A percentile compares a stretch with the other conserved stretches of the same genome.
Conservation (phyloP, 2,797 vertebrate genomes). For the Bufotes viridis region DNA sequence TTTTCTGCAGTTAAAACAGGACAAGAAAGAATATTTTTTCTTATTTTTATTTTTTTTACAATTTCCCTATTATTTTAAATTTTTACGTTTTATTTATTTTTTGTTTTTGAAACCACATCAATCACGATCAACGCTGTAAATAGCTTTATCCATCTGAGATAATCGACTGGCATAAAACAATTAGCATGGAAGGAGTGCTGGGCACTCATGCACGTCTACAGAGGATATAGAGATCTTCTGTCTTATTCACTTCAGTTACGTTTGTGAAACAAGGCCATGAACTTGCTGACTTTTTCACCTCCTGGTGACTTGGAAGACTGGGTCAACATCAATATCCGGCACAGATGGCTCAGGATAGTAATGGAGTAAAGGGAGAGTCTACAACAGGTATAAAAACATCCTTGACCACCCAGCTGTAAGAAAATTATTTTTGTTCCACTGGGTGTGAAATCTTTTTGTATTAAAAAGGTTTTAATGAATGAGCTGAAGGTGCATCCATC, state of each 20-base stretch:
- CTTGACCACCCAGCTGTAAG: constrained; percentile 32
- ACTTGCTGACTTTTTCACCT: constrained; percentile 66
- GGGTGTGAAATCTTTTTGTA: constrained; percentile 55
- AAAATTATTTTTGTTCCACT: constrained; percentile 49
- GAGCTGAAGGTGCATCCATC: constrained; percentile 17
- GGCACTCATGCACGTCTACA: constrained; percentile 52
- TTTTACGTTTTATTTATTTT: background rate
- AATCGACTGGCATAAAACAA: constrained; percentile 78
- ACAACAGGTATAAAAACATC: constrained; percentile 62
- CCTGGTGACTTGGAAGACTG: constrained; percentile 38
- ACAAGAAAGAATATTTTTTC: background rate
- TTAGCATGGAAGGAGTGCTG: constrained; percentile 67
- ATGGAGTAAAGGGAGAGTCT: constrained; percentile 38
- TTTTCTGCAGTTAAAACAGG: background rate
- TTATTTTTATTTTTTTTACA: background rate
- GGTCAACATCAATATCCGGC: constrained; percentile 73
- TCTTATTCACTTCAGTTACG: constrained; percentile 42
- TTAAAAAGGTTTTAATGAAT: constrained; percentile 50
- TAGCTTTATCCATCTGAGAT: constrained; percentile 56
- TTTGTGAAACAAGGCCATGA: constrained; percentile 65
- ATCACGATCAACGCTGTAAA: background rate
- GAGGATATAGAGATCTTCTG: constrained; percentile 60
- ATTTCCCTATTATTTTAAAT: background rate
- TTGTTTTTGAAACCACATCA: background rate
- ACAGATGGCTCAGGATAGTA: constrained; percentile 50